Percentiles rank a stretch among this genome's conserved stretches.
Conservation (phyloP, 2,888 invertebrate genomes). For the Agriopis marginaria region DNA sequence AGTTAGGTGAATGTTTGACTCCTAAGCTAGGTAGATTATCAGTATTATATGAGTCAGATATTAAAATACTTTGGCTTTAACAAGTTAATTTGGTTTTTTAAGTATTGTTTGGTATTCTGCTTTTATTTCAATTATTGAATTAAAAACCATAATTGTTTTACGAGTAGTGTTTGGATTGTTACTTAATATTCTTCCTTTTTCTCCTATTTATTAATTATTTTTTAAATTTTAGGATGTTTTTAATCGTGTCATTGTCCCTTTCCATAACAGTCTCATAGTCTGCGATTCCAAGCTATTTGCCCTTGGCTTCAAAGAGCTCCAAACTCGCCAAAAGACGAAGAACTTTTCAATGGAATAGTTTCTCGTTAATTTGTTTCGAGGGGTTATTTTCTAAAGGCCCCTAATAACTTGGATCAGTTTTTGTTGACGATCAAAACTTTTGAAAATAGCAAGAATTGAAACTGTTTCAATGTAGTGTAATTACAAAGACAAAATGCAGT, state of each 20-base stretch:
- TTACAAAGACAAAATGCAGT: conserved; percentile 15
- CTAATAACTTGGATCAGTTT: conserved; percentile 36
- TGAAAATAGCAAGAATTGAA: conserved; percentile 37
- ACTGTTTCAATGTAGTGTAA: conserved; percentile 25
- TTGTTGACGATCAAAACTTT: conserved; percentile 37
- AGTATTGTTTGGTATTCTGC: too few relatives aligned
- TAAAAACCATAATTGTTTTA: too few relatives aligned
- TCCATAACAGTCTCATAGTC: conserved; percentile 1
- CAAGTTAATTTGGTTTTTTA: too few relatives aligned
- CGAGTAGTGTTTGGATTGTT: too few relatives aligned
- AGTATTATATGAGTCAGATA: too few relatives aligned
- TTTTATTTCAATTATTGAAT: too few relatives aligned
- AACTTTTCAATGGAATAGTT: conserved; percentile 50
- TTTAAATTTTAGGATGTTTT: neutral
- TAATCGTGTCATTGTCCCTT: neutral
- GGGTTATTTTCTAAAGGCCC: conserved; percentile 42
- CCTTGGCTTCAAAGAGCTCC: conserved; percentile 41
- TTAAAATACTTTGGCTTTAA: too few relatives aligned
- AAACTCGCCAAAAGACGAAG: conserved; percentile 40
- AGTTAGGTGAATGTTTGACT: too few relatives aligned
- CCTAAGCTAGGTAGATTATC: too few relatives aligned
- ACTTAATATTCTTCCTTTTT: too few relatives aligned
- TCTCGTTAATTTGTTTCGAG: conserved; percentile 48
- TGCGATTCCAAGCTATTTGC: conserved; percentile 33
- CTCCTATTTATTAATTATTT: too few relatives aligned